Percentiles rank a stretch among this genome's conserved stretches.
phyloP scores from a whole-genome alignment of 2,888 invertebrate species.

The Cheiracanthium punctorium region DNA sequence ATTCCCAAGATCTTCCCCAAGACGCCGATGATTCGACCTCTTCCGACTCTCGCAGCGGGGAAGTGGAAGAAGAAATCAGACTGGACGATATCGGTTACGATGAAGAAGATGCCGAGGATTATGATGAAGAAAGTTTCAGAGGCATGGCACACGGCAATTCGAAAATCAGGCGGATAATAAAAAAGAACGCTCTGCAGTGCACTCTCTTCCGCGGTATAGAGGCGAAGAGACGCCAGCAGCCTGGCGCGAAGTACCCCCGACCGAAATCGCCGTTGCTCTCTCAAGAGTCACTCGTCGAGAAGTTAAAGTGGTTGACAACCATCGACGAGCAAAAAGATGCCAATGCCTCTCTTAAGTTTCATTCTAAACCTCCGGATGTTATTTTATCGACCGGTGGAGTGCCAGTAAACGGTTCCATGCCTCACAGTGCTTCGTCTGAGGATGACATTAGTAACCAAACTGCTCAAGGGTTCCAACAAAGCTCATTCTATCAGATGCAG shows the following conservation, averaged over 20 bases:
- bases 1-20: slow-evolving; percentile 47
- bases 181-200: slow-evolving; percentile 87
- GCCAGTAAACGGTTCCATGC: slow-evolving; percentile 51
- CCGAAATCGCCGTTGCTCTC: slow-evolving; percentile 62
- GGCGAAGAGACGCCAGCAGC: slow-evolving; percentile 76
- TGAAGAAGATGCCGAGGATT: slow-evolving; percentile 64
- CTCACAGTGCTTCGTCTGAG: slow-evolving; percentile 48
- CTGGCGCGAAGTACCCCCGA: slow-evolving; percentile 49
- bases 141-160: slow-evolving; percentile 73
- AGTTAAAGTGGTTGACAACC: slow-evolving; percentile 86
- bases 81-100: slow-evolving; percentile 64
- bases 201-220: slow-evolving; percentile 83
- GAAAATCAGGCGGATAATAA: slow-evolving; percentile 84
- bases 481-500: slow-evolving; percentile 24
- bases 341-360: slow-evolving; percentile 29
- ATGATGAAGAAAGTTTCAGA: slow-evolving; percentile 58
- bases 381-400: slow-evolving; percentile 60
- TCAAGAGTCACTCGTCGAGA: slow-evolving; percentile 85
- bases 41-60: slow-evolving; percentile 59
- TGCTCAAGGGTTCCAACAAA: slow-evolving; percentile 27
- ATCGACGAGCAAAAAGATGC: slow-evolving; percentile 54
- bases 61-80: slow-evolving; percentile 64
- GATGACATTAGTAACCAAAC: slow-evolving; percentile 32
- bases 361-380: slow-evolving; percentile 63
- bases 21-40: slow-evolving; percentile 67